These are phyloP conservation scores for Tipula lateralis DNA, from an alignment of 2,888 invertebrate genomes.

Conservation along the genomic window DNA sequence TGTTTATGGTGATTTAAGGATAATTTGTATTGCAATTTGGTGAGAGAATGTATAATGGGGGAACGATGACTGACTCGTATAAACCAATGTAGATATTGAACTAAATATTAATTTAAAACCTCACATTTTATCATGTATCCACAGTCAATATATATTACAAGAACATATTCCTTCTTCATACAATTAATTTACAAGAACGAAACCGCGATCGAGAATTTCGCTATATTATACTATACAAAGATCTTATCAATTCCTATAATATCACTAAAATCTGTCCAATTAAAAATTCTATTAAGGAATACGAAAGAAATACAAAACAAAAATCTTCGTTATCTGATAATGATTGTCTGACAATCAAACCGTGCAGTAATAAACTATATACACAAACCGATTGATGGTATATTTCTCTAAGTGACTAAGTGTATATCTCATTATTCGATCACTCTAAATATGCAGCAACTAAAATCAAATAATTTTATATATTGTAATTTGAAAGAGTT, in stretches of 20 bases:
- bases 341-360: neutral
- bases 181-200: no score
- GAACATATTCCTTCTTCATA: no score
- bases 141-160: no score
- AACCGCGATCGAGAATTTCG: neutral
- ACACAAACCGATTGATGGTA: neutral
- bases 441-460: neutral
- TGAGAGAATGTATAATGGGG: neutral
- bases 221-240: neutral
- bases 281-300: neutral
- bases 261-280: neutral
- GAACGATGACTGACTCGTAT: no score
- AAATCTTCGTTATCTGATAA: neutral
- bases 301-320: neutral
- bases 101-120: no score
- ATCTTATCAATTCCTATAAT: neutral
- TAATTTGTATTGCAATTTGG: constrained; percentile 19
- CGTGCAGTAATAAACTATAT: neutral
- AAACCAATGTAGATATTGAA: no score
- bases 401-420: neutral
- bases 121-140: no score
- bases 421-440: neutral
- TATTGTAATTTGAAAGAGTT: neutral
- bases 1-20: neutral
- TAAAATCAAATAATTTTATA: neutral